phyloP scores from a whole-genome alignment of 2,888 invertebrate genomes.

The Chirona hameri region DNA sequence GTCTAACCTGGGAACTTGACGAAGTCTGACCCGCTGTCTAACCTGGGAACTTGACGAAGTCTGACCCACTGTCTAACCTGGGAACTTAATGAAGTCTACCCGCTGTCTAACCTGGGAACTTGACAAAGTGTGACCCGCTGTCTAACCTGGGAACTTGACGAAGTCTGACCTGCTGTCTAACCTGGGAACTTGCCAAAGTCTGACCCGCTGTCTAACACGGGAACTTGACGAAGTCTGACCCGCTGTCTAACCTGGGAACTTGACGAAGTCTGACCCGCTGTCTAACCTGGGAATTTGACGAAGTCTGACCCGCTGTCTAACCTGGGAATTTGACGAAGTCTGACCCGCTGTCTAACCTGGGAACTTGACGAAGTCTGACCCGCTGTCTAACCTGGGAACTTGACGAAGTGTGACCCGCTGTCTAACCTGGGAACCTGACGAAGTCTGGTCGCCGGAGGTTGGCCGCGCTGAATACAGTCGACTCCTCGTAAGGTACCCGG shows the following conservation, averaged over 20 bases:
- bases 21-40: too few relatives aligned
- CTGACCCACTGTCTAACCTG: slow-evolving; percentile 39
- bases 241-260: too few relatives aligned
- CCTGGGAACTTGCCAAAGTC: too few relatives aligned
- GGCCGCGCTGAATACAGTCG: slow-evolving; percentile 81
- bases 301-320: too few relatives aligned
- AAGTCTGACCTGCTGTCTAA: too few relatives aligned
- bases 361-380: slow-evolving; percentile 46
- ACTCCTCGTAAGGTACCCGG: slow-evolving; percentile 92
- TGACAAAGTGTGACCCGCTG: too few relatives aligned
- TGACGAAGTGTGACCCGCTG: too few relatives aligned
- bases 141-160: slow-evolving; percentile 40
- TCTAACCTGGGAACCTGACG: slow-evolving; percentile 40
- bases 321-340: too few relatives aligned
- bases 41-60: too few relatives aligned
- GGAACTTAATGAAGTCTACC: slow-evolving; percentile 40
- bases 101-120: too few relatives aligned
- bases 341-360: slow-evolving; percentile 39
- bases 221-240: slow-evolving; percentile 47
- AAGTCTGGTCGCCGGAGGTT: slow-evolving; percentile 68
- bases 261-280: too few relatives aligned
- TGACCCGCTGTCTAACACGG: slow-evolving; percentile 39
- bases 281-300: slow-evolving; percentile 40
- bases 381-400: too few relatives aligned
- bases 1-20: slow-evolving; percentile 40